Conservation (phyloP, 2,888 invertebrate species). For the Amitus sp. region DNA sequence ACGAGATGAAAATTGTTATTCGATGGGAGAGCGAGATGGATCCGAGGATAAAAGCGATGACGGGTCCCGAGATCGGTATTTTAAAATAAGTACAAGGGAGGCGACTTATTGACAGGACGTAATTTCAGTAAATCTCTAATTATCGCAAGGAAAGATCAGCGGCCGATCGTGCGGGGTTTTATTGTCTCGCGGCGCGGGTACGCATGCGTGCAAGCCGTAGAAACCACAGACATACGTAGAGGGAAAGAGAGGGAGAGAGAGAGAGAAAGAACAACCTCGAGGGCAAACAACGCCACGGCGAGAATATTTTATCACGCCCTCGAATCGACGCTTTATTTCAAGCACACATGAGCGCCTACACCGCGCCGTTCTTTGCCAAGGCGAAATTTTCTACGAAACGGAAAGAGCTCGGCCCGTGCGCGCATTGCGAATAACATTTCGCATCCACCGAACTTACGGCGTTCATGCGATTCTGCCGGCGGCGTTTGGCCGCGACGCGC, state of each 20-base stretch:
- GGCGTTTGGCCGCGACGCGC: conserved; percentile 19
- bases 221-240: no score
- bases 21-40: not conserved
- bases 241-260: no score
- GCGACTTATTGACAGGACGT: conserved; percentile 40
- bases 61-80: conserved; percentile 24
- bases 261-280: no score
- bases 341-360: conserved; percentile 3
- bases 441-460: no score
- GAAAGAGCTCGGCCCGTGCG: not conserved
- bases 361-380: not conserved
- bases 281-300: no score
- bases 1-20: not conserved
- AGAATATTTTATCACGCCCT: conserved; percentile 32
- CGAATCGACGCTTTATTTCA: conserved; percentile 26
- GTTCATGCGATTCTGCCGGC: conserved; percentile 26
- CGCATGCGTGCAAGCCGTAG: conserved; percentile 16
- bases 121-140: conserved; percentile 50
- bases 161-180: conserved; percentile 25
- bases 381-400: not conserved
- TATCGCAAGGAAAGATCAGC: conserved; percentile 39
- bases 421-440: not conserved
- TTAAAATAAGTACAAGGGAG: conserved; percentile 28
- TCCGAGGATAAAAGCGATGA: conserved; percentile 13
- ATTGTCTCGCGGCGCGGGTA: conserved; percentile 21